Percentiles rank a stretch among this genome's conserved stretches.
These are phyloP conservation scores for Metallyticus violacea DNA, from an alignment of 2,888 invertebrate species.

Conservation along the genomic window DNA sequence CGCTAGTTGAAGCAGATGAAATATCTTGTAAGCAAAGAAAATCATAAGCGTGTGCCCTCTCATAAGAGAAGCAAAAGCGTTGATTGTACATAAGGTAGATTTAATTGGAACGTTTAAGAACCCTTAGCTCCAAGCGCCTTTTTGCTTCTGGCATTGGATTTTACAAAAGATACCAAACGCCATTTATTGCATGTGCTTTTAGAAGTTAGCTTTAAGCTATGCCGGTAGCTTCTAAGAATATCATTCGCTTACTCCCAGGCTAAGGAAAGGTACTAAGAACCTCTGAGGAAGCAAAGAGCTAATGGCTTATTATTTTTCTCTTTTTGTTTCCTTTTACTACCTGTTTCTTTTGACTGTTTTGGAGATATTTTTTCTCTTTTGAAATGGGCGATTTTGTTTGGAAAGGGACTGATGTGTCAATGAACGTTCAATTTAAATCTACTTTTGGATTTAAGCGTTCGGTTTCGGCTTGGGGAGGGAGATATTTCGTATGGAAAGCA, in stretches of 20 bases:
- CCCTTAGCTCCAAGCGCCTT: too few relatives aligned
- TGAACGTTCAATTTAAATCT: neutral
- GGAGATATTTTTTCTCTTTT: neutral
- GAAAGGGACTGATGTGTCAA: neutral
- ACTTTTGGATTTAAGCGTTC: neutral
- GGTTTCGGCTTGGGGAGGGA: too few relatives aligned
- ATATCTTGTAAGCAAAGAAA: too few relatives aligned
- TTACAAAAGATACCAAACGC: too few relatives aligned
- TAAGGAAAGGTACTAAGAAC: neutral
- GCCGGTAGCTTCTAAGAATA: neutral
- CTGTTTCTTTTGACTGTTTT: neutral
- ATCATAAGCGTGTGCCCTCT: too few relatives aligned
- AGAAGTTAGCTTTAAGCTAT: too few relatives aligned
- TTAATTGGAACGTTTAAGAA: too few relatives aligned
- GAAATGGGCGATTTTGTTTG: neutral
- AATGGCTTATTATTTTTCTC: neutral
- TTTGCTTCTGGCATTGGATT: too few relatives aligned
- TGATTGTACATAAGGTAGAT: too few relatives aligned
- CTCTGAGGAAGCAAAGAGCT: neutral
- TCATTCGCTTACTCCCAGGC: neutral
- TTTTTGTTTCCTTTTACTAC: neutral
- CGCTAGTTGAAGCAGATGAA: too few relatives aligned
- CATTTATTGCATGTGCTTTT: too few relatives aligned
- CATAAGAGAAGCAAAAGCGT: too few relatives aligned
- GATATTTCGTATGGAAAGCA: neutral